phyloP scores from a whole-genome alignment of 2,797 vertebrate species.

The Spinus pinus region DNA sequence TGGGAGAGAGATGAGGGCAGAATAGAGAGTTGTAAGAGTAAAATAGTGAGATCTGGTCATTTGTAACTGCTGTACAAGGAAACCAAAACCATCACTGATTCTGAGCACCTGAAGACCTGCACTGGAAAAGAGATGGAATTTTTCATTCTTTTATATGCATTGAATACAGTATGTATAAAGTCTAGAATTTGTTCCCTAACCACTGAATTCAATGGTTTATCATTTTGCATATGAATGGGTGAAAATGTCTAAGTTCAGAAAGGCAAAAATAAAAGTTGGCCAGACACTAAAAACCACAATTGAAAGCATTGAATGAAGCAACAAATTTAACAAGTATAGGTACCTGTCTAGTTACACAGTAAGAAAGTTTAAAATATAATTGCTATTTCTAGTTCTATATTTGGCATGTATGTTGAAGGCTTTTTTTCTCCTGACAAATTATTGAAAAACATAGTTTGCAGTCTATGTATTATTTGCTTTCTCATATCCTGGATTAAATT shows the following conservation, averaged over 20 bases:
- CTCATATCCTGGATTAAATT: neutral
- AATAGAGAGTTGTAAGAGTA: neutral
- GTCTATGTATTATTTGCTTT: neutral
- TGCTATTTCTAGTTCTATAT: neutral
- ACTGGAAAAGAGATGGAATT: neutral
- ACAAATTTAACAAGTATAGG: neutral
- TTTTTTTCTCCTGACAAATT: neutral
- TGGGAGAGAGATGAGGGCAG: neutral
- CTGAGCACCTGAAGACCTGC: neutral
- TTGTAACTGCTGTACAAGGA: neutral
- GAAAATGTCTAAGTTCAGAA: neutral
- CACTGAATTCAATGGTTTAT: neutral
- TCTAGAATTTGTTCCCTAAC: neutral
- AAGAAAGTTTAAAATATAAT: neutral
- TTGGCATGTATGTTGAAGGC: neutral
- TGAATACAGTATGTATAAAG: neutral
- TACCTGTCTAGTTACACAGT: neutral
- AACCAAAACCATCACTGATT: neutral
- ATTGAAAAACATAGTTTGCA: neutral
- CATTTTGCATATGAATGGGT: neutral
- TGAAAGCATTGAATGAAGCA: neutral
- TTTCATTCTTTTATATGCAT: neutral
- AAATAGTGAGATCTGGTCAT: neutral
- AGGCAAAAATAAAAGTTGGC: neutral
- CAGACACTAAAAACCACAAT: neutral